Percentiles rank a stretch among this genome's conserved stretches.
Evolutionary conservation across 2,113 vertebrate genomes (phyloP).

Genomic region (Paedocypris sp.): DNA sequence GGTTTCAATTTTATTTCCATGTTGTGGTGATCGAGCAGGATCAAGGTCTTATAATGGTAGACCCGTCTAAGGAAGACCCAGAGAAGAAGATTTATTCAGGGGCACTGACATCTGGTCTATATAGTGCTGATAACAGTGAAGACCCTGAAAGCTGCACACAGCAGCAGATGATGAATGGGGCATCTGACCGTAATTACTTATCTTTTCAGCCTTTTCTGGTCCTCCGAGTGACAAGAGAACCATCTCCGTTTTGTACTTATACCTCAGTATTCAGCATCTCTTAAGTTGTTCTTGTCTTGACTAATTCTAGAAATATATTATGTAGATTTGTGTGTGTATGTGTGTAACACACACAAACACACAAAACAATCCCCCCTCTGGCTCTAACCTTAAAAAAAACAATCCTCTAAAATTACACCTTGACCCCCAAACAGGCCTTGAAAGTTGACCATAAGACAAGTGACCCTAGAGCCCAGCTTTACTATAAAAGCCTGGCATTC

Average conservation of each 20-base stretch:
- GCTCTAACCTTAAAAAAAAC: no score
- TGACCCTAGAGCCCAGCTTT: no score
- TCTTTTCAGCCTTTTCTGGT: constrained; percentile 62
- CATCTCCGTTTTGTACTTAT: constrained; percentile 11
- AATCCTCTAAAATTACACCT: no score
- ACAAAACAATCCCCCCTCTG: no score
- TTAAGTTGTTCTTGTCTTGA: background rate
- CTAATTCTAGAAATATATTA: no score
- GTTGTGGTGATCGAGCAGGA: constrained; percentile 69
- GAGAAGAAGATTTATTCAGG: constrained; percentile 90
- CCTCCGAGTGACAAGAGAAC: constrained; percentile 24
- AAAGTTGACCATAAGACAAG: no score
- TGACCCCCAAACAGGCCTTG: no score
- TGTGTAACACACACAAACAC: no score
- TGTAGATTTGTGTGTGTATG: no score
- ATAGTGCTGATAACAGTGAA: constrained; percentile 88
- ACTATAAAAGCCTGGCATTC: no score
- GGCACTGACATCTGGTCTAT: constrained; percentile 78
- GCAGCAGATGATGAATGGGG: constrained; percentile 80
- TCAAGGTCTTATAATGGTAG: constrained; percentile 73
- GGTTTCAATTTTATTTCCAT: constrained; percentile 26
- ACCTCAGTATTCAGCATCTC: background rate
- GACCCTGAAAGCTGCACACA: constrained; percentile 74
- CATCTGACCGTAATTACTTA: constrained; percentile 78
- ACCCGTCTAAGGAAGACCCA: constrained; percentile 56